phyloP scores from a whole-genome alignment of 2,797 vertebrate species.

The Bucorvus abyssinicus region DNA sequence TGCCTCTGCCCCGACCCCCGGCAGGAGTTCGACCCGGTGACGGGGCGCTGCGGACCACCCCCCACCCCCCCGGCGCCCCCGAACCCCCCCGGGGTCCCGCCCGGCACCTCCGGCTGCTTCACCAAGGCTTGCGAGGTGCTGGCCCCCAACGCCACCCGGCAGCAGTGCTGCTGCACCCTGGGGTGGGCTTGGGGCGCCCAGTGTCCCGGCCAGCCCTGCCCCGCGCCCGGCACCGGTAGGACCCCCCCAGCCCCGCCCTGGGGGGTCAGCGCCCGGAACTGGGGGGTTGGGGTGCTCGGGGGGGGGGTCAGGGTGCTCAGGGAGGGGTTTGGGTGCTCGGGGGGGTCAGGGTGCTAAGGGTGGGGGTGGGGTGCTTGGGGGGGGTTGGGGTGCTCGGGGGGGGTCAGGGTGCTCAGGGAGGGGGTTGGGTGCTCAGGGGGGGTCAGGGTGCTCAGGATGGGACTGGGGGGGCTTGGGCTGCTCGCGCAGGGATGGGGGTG shows the following conservation, averaged over 20 bases:
- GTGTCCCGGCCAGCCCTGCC: conserved; percentile 82
- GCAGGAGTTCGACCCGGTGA: conserved; percentile 80
- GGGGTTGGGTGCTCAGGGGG: no score
- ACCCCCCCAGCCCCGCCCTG: neutral
- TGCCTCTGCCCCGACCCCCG: conserved; percentile 82
- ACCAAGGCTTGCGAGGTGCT: conserved; percentile 82
- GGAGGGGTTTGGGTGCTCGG: no score
- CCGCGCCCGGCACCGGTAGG: conserved; percentile 68
- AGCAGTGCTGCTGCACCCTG: conserved; percentile 89
- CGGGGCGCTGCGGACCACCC: conserved; percentile 71
- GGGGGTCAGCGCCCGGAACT: neutral
- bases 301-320: no score
- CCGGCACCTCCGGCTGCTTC: conserved; percentile 76
- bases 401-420: no score
- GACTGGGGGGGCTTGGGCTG: no score
- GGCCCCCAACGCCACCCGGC: conserved; percentile 79
- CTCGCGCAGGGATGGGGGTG: no score
- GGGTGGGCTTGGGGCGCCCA: conserved; percentile 86
- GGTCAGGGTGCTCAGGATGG: no score
- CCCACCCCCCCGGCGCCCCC: neutral
- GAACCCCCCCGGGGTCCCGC: neutral
- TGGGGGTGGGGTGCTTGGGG: no score
- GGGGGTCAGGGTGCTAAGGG: no score
- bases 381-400: no score
- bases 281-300: no score